Base-by-base conservation (phyloP, 2,113 vertebrate genomes). In the Columbina picui region DNA sequence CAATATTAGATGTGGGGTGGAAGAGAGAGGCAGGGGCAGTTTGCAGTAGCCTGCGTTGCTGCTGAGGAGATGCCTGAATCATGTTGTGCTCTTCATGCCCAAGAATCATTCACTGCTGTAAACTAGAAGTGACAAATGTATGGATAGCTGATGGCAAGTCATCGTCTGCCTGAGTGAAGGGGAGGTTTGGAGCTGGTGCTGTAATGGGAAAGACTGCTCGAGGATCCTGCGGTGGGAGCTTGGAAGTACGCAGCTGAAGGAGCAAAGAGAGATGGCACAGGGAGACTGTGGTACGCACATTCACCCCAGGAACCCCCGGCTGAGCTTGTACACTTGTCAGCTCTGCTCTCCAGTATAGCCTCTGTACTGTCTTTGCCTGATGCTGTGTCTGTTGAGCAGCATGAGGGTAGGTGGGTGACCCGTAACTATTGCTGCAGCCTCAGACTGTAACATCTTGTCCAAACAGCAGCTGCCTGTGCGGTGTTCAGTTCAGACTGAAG, bases 371-470 rank as follows among this genome's bases (percentile, higher is more conserved):
- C 39, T 47, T 18, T 71, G 65, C 52, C 23, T 16, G 7, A 20
- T 3, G 32, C 67, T 19, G 18, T 0, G 0, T 45, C 43, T 88
- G 11, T 34, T 49, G 67, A 60, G 49, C 2, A 2, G 39, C 10
- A 2, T 2, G 49, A 60, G 57, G 36, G 19, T 19, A 29, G 38
- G 38, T 23, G 52, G 71, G 25, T 2, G 21, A 39, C 49, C 45
- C 0, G 0, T 9, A 52, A 53, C 14, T 41, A 6, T 1, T 38
- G 52, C 69, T 71, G 26, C 69, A 81, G 43, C 27, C 52, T 30
- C 57, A 19, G 36, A n/a, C 38, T 4, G 7, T 43, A 29, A 25
- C 0, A 1, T 32, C 36, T 41, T 39, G 38, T 38, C 41, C 1
- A 3, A 69, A 38, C 32, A 75, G 85, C 7, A 13, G 15, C 64